phyloP scores from a whole-genome alignment of 2,797 vertebrate species.

The Sylvilagus floridanus region DNA sequence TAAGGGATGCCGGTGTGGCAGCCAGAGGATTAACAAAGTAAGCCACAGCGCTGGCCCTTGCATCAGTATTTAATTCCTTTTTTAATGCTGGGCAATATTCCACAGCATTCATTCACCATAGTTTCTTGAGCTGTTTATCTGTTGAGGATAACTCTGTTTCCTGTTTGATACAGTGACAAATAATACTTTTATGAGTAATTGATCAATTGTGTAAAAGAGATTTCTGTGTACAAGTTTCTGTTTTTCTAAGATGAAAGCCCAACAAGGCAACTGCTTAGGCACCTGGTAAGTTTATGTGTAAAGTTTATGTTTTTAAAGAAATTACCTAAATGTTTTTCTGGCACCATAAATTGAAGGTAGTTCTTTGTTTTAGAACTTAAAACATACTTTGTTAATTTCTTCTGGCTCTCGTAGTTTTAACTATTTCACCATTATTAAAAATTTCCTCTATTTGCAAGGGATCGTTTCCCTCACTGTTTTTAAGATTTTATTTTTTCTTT shows the following conservation, averaged over 20 bases:
- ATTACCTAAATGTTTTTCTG: background rate
- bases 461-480: background rate
- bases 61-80: background rate
- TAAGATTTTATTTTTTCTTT: background rate
- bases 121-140: background rate
- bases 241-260: background rate
- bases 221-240: background rate
- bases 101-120: background rate
- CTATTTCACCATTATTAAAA: background rate
- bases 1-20: too few species aligned
- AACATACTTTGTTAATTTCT: background rate
- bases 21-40: too few species aligned
- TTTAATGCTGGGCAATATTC: background rate
- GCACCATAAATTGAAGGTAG: background rate
- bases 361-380: background rate
- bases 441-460: background rate
- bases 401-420: background rate
- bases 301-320: background rate
- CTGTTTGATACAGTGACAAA: background rate
- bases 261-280: background rate
- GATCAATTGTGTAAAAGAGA: background rate
- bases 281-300: background rate
- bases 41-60: too few species aligned
- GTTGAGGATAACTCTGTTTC: background rate
- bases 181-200: background rate